Evolutionary conservation across 2,113 vertebrate genomes (phyloP), one percentile per base, ranked within the genome.

Genomic region (Saguinus imperator): DNA sequence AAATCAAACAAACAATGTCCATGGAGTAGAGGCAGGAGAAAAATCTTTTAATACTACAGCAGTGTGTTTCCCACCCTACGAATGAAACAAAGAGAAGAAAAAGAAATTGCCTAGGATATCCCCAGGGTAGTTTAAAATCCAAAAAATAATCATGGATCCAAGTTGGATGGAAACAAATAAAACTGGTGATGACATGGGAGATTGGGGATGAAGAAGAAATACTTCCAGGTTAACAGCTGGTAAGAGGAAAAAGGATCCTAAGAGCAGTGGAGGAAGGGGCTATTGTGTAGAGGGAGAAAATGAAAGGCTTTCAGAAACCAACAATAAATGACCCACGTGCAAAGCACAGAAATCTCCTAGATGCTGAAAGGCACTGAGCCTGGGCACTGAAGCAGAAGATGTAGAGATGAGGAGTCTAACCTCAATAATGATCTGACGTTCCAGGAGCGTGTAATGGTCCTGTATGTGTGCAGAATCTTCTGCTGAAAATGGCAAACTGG

Each of bases 401-500:
- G 16, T 0, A 82, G 79, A 87, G 37, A 92, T 0, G 14, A 94
- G 57, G 91, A 87, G 29, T 95, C 98, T 98, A 86, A 99, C 99
- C 99, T 99, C 99, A 55, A 99, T 99, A 91, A 99, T 99, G 97
- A 99, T 99, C 98, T 99, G 99, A 75, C 99, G 98, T 97, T 99
- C 99, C 98, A 99, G 98, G 76, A 99, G 98, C 0, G 99, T 99
- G 89, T 99, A 99, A 97, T 99, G 99, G 94, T 99, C 99, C 98
- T 99, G 99, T 68, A 99, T 97, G n/a, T 99, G 99, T 89, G 97
- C 95, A 13, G 97, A 96, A 95, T 99, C 99, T 86, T 99, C 99
- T 37, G 98, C 93, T 95, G 99, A 99, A 98, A 99, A 99, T 0
- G 99, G 99, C 58, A 99, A 99, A 97, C 99, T 99, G 94, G 83